Evolutionary conservation across 2,888 invertebrate genomes (phyloP), one percentile per base, ranked within the genome.

Genomic region (Dascillus cervinus): DNA sequence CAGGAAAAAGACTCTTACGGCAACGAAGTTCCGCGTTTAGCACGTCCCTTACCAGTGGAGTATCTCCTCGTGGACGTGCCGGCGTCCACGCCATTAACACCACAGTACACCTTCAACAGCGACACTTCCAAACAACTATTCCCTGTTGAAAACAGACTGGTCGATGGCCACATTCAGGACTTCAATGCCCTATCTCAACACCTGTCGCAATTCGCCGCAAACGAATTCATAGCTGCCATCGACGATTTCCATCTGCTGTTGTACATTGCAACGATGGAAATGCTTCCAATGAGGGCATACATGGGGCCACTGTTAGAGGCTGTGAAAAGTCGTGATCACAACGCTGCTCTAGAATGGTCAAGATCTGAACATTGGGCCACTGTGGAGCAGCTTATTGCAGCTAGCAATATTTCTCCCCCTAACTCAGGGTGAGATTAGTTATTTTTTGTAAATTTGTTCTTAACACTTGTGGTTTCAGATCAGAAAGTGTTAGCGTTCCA

Each of bases 1-100:
- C 69, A 96, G 96, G 90, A 91, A 67, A 95, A 92, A 61, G 97
- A 98, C 70, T 78, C 79, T 45, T 98, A 97, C 68, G 95, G 95
- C 31, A 98, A 97, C 69, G 95, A 97, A 70, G 94, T 97, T 46
- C 83, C 84, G 39, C 83, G 89, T 58, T 67, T 91, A 54, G 96
- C 89, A 13, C 79, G 92, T 57, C 96, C 96, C 32, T 72, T 98
- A 55, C 98, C 98, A 4, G 95, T 98, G 28, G 97, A 96, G 61
- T 99, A 97, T 72, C 74, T 97, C 56, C 73, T 98, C 56, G 83
- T 97, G 48, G 96, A 98, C 72, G 87, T 98, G 55, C 95, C 97
- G 46, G 90, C 89, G 46, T 92, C 95, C 30, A 90, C 91, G 37
- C 87, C 87, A 3, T 73, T 84, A 29, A 80, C 80, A 41, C 87